These are phyloP conservation scores for Colossoma macropomum DNA, from an alignment of 2,113 vertebrate species.

Conservation along the genomic window DNA sequence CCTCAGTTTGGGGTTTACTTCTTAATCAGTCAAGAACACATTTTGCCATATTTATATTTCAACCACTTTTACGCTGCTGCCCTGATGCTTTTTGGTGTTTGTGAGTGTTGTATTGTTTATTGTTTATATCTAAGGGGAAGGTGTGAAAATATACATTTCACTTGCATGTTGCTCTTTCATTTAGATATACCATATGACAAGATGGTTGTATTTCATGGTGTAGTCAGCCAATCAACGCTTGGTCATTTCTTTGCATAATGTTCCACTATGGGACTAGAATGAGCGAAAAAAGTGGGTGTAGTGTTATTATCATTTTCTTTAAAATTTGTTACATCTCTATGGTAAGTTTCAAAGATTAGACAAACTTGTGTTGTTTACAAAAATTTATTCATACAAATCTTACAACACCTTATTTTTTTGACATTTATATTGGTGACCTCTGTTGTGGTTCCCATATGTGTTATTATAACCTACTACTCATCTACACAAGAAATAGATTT, in stretches of 20 bases:
- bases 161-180: neutral
- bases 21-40: neutral
- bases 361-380: slow-evolving; percentile 96
- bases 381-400: slow-evolving; percentile 99
- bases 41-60: neutral
- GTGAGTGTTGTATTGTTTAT: neutral
- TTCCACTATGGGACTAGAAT: neutral
- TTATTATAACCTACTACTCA: slow-evolving; percentile 81
- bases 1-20: neutral
- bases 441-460: slow-evolving; percentile 88
- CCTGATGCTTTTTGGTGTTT: neutral
- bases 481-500: slow-evolving; percentile 91
- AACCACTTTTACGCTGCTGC: neutral
- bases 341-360: slow-evolving; percentile 89
- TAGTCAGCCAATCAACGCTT: neutral
- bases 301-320: neutral
- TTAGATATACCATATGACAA: neutral
- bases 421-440: slow-evolving; percentile 89
- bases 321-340: slow-evolving; percentile 21
- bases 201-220: neutral
- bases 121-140: neutral
- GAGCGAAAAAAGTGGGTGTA: neutral
- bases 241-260: neutral
- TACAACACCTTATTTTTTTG: slow-evolving; percentile 88
- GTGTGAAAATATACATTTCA: neutral